Conservation (phyloP, 2,797 vertebrate genomes). For the Tokudaia muenninki region DNA sequence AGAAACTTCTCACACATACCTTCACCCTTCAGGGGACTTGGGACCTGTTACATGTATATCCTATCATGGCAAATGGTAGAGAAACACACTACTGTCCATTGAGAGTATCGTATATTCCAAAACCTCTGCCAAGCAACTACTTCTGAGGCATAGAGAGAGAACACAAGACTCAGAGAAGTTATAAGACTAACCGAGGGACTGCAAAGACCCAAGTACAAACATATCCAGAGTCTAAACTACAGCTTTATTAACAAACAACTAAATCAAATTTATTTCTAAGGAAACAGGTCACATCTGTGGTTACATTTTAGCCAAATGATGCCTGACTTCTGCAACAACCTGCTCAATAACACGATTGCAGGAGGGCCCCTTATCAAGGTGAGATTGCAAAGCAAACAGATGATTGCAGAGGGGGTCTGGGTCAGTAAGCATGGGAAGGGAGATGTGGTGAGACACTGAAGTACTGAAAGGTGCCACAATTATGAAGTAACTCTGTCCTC, state of each 20-base stretch:
- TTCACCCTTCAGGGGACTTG: not conserved
- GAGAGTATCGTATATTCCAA: not conserved
- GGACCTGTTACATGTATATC: not conserved
- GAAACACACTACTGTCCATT: not conserved
- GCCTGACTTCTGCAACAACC: not conserved
- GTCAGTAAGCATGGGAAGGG: not conserved
- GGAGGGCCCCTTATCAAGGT: not conserved
- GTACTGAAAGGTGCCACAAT: not conserved
- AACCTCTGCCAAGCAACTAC: not conserved
- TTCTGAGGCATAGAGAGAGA: not conserved
- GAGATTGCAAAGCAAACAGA: not conserved
- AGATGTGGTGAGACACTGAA: not conserved
- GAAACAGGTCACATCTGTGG: not conserved
- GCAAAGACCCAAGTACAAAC: not conserved
- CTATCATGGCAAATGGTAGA: not conserved
- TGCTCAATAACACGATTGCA: not conserved
- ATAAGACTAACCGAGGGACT: not conserved
- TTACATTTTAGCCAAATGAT: constrained; percentile 1
- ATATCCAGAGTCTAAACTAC: not conserved
- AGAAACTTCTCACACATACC: not conserved
- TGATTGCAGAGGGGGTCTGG: not conserved
- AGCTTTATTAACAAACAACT: not conserved
- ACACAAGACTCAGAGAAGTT: not conserved
- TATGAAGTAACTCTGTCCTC: not conserved
- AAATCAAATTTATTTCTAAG: not conserved